Evolutionary conservation across 37 sponge, comb jelly and placozoan genomes (phyloP), one percentile per base, ranked within the genome.

Genomic region (Agelas oroides): DNA sequence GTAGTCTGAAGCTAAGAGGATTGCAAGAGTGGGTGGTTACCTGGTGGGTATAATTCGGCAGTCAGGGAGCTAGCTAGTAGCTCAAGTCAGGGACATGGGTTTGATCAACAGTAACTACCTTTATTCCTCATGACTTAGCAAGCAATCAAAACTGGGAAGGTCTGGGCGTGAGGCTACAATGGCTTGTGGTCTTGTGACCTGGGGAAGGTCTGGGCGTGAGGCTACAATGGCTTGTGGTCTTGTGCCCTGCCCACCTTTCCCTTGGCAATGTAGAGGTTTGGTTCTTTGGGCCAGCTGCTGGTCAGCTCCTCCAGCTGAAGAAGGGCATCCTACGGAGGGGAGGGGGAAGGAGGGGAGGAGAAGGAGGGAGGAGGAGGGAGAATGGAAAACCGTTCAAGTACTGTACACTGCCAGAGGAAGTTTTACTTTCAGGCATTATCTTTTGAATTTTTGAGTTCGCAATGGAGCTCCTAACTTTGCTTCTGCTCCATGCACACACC

Each of bases 191-290:
- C n/a, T n/a, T n/a, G n/a, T n/a, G n/a, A n/a, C n/a, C n/a, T n/a
- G n/a, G n/a, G n/a, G n/a, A n/a, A n/a, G n/a, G n/a, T n/a, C n/a
- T n/a, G n/a, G n/a, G n/a, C n/a, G n/a, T n/a, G n/a, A n/a, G n/a
- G n/a, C n/a, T n/a, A n/a, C n/a, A n/a, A n/a, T n/a, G n/a, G n/a
- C n/a, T n/a, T n/a, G n/a, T n/a, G n/a, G n/a, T n/a, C n/a, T n/a
- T n/a, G n/a, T n/a, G n/a, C n/a, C n/a, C n/a, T n/a, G 18, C 84
- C 73, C 53, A 97, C 98, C 91, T 92, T 89, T 24, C 94, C 95
- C 75, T 84, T 95, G 70, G 71, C 83, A 70, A 91, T 78, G 80
- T 90, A 95, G 64, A 97, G 64, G 23, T 78, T 79, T 5, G 96
- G 81, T 53, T 97, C 98, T 30, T 82, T 95, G 2, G 98, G 92